These are phyloP conservation scores for Linurgus olivaceus DNA, from an alignment of 2,797 vertebrate species.

Conservation along the genomic window DNA sequence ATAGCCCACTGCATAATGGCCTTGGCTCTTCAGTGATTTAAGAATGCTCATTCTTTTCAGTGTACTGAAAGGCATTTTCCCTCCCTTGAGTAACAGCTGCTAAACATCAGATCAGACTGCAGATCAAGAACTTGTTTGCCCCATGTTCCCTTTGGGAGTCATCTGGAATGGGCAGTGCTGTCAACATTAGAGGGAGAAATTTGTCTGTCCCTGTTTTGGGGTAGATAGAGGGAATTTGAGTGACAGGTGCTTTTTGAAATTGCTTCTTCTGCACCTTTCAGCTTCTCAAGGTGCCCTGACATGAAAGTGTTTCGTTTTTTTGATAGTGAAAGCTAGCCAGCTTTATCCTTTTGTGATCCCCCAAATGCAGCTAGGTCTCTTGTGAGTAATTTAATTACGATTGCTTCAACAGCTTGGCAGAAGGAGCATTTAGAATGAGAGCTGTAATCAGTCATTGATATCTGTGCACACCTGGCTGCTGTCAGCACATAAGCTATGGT, in stretches of 20 bases:
- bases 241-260: background rate
- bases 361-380: background rate
- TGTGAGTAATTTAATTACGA: conserved; percentile 35
- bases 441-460: conserved; percentile 17
- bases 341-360: conserved; percentile 22
- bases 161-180: background rate
- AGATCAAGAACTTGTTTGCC: background rate
- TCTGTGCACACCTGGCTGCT: conserved; percentile 34
- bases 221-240: background rate
- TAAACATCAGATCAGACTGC: background rate
- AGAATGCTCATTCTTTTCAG: background rate
- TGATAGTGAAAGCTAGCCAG: background rate
- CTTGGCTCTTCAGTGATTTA: background rate
- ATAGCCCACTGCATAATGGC: background rate
- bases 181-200: background rate
- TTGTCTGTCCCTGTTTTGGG: background rate
- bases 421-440: conserved; percentile 8
- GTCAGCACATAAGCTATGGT: conserved; percentile 26
- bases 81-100: background rate
- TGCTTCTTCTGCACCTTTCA: background rate
- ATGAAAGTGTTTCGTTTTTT: background rate
- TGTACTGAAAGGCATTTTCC: background rate
- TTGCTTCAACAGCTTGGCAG: conserved; percentile 26
- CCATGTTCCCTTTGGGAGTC: background rate
- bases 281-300: conserved; percentile 36